Evolutionary conservation across 2,888 invertebrate species (phyloP).

Genomic region (Strigamia maritima): DNA sequence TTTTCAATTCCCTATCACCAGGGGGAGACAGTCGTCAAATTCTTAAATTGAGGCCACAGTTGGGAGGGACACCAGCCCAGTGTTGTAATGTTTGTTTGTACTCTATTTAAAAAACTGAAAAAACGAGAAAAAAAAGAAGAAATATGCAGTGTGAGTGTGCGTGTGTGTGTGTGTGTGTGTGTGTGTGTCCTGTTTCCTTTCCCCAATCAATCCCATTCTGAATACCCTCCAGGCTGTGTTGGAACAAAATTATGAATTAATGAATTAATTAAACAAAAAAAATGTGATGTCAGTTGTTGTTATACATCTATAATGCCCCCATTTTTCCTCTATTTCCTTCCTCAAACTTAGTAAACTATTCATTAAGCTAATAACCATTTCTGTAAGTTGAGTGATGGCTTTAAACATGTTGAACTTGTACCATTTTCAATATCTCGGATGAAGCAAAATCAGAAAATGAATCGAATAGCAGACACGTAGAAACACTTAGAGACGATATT

Average conservation of each 20-base stretch:
- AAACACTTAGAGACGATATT: not conserved
- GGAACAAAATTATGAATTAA: constrained; percentile 26
- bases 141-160: constrained; percentile 10
- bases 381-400: constrained; percentile 32
- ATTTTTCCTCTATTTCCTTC: not conserved
- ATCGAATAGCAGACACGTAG: constrained; percentile 12
- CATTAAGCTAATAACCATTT: constrained; percentile 32
- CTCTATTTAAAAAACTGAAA: constrained; percentile 23
- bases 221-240: constrained; percentile 31
- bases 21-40: constrained; percentile 22
- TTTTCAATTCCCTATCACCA: constrained; percentile 23
- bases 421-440: constrained; percentile 17
- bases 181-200: not conserved
- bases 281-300: constrained; percentile 29
- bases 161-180: not conserved
- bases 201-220: not conserved
- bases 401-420: constrained; percentile 31
- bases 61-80: constrained; percentile 13
- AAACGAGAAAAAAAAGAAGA: constrained; percentile 5
- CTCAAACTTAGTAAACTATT: constrained; percentile 17
- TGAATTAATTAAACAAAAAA: not conserved
- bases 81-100: constrained; percentile 30
- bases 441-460: constrained; percentile 7
- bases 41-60: constrained; percentile 30
- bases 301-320: constrained; percentile 28